Evolutionary conservation across 1,140 invertebrate species (phyloP).

Genomic region (Cepaea nemoralis): DNA sequence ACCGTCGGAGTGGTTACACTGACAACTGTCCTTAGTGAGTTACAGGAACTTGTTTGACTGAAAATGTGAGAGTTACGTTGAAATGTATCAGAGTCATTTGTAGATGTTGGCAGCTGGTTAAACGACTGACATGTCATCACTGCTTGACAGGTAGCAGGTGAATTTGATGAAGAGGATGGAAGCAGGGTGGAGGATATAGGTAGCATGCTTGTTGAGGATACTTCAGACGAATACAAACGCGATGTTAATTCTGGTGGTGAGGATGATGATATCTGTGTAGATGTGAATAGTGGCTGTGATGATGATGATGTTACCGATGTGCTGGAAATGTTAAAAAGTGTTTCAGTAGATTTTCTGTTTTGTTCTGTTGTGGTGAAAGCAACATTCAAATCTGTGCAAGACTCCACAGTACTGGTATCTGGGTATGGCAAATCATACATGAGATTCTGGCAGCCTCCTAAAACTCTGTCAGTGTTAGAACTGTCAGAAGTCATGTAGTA

Average conservation of each 20-base stretch:
- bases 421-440: background rate
- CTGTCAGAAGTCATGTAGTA: background rate
- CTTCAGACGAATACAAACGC: background rate
- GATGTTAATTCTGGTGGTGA: background rate
- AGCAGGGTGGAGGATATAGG: background rate
- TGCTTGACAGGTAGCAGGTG: background rate
- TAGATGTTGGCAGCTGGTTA: background rate
- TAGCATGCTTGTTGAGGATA: background rate
- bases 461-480: background rate
- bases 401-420: background rate
- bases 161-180: background rate
- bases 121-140: background rate
- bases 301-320: background rate
- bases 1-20: background rate
- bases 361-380: background rate
- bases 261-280: background rate
- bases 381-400: background rate
- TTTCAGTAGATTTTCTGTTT: background rate
- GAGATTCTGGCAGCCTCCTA: slow-evolving; percentile 2
- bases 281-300: background rate
- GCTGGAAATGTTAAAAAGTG: background rate
- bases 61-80: background rate
- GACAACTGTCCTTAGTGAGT: background rate
- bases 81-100: background rate
- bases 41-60: background rate